Conservation (phyloP, 2,113 vertebrate species). For the Misgurnus anguillicaudatus region DNA sequence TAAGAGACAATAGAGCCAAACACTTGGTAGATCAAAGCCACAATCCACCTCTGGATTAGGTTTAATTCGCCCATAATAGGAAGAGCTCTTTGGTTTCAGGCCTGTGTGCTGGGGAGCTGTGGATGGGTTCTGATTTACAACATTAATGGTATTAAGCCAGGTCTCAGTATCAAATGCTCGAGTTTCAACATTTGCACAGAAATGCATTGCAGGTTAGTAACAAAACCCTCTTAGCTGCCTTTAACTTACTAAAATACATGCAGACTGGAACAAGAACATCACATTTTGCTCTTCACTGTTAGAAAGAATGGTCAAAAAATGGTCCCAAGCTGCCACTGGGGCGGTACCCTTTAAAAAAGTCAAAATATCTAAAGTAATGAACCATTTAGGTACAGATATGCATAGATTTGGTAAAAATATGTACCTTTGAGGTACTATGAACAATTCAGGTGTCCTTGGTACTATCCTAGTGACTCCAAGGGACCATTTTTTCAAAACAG, state of each 20-base stretch:
- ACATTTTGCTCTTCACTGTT: not conserved
- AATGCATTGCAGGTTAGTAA: conserved; percentile 10
- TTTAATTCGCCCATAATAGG: conserved; percentile 55
- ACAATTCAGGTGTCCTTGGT: no score
- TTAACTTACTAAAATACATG: not conserved
- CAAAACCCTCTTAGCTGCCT: not conserved
- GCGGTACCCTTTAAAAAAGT: no score
- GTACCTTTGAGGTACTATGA: no score
- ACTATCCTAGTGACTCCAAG: no score
- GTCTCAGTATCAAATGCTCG: not conserved
- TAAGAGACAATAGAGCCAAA: conserved; percentile 51
- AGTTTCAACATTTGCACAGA: not conserved
- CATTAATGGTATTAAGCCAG: not conserved
- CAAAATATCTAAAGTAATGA: no score
- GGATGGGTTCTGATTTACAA: conserved; percentile 32
- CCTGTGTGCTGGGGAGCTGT: conserved; percentile 12
- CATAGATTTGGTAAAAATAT: no score
- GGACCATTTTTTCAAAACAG: not conserved
- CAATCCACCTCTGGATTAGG: conserved; percentile 54
- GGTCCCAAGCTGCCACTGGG: no score
- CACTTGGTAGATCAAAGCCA: conserved; percentile 56
- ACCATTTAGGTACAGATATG: no score
- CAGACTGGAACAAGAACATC: not conserved
- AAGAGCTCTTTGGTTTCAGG: conserved; percentile 17
- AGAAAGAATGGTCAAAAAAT: no score